Evolutionary conservation across 1,140 invertebrate genomes (phyloP).

Genomic region (Leptinotarsa lineolata): DNA sequence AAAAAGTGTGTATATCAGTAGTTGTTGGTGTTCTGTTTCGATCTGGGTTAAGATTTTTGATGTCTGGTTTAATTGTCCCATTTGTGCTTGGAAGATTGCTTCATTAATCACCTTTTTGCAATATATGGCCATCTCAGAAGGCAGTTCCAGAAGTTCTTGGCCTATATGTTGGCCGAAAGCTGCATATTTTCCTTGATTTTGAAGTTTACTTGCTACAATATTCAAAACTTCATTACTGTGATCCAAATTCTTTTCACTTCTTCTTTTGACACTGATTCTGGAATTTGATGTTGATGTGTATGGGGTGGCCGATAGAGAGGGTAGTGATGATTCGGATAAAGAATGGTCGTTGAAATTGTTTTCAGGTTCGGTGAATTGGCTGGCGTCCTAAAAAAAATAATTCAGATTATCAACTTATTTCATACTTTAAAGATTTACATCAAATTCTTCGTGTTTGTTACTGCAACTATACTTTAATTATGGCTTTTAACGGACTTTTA

Average conservation of each 20-base stretch:
- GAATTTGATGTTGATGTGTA: conserved; percentile 24
- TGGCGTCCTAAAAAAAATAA: conserved; percentile 18
- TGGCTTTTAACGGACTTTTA: not conserved
- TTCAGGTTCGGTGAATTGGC: conserved; percentile 22
- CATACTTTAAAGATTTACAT: conserved; percentile 20
- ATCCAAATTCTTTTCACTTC: conserved; percentile 15
- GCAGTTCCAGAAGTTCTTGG: too few species aligned
- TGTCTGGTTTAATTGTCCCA: conserved; percentile 25
- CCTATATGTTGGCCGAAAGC: too few species aligned
- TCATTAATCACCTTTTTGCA: conserved; percentile 22
- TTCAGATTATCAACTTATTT: conserved; percentile 26
- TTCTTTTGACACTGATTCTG: conserved; percentile 24
- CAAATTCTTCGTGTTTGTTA: conserved; percentile 20
- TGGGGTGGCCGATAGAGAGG: conserved; percentile 18
- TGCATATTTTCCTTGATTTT: not conserved
- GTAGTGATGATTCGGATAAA: conserved; percentile 18
- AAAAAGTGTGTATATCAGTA: not conserved
- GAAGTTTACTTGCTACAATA: conserved; percentile 28
- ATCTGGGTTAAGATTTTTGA: conserved; percentile 22
- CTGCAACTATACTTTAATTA: conserved; percentile 18
- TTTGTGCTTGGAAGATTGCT: conserved; percentile 28
- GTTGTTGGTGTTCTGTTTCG: conserved; percentile 10
- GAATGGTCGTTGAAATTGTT: conserved; percentile 11
- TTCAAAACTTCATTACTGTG: conserved; percentile 29
- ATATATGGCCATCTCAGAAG: conserved; percentile 16